These are phyloP conservation scores for Lutraria lutraria DNA, from an alignment of 2,888 invertebrate genomes.

Conservation along the genomic window DNA sequence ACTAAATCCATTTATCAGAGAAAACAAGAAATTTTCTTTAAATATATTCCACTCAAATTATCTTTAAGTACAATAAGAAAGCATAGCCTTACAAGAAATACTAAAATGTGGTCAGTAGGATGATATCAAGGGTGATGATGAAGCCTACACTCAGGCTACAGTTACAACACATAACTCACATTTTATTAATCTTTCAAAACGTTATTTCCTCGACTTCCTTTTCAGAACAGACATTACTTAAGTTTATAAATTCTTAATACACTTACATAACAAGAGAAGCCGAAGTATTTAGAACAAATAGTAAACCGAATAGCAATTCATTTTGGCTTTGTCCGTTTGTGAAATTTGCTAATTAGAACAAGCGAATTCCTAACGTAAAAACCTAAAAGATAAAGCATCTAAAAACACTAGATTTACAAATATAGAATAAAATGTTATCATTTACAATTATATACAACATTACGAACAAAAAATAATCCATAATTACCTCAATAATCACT, in stretches of 20 bases:
- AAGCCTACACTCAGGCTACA: too few relatives aligned
- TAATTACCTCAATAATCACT: conserved; percentile 17
- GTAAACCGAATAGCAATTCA: too few relatives aligned
- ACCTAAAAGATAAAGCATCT: background rate
- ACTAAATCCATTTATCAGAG: too few relatives aligned
- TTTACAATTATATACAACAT: background rate
- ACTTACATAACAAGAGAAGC: background rate
- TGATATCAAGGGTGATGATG: too few relatives aligned
- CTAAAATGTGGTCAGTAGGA: too few relatives aligned
- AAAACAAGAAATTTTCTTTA: too few relatives aligned
- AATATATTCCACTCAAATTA: background rate
- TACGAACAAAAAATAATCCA: background rate
- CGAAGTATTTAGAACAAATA: too few relatives aligned
- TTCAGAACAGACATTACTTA: background rate
- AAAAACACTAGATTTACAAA: background rate
- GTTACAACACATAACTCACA: too few relatives aligned
- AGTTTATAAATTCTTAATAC: background rate
- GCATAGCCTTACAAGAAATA: too few relatives aligned
- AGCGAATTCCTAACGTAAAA: background rate
- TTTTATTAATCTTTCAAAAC: background rate
- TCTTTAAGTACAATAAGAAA: background rate
- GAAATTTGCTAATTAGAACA: background rate
- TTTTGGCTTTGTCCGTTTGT: background rate
- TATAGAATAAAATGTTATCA: background rate
- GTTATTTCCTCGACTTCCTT: background rate